Base-by-base conservation (phyloP, 2,113 vertebrate genomes). In the Cinclus cinclus region DNA sequence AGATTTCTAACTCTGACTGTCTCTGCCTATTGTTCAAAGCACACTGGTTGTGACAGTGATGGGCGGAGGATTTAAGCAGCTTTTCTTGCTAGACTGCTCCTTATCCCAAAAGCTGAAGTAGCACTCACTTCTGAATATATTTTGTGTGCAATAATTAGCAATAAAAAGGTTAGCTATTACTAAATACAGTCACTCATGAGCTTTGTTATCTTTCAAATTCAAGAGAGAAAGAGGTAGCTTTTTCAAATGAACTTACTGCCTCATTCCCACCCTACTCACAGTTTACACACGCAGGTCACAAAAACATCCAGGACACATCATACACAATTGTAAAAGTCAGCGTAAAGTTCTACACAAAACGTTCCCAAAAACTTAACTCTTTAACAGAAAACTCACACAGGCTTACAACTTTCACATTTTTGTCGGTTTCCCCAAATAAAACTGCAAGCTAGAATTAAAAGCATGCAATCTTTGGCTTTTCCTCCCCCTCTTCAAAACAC, bases 1-100 rank as follows among this genome's bases (percentile, higher is more conserved):
- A 83, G 64, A 94, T 81, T 90, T 86, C 52, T 63, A 81, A 53
- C 88, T 71, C 93, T 35, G 76, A 79, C 81, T 23, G 60, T 68
- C 79, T 95, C 73, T 88, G 68, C 27, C 83, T 67, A 44, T 67
- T 83, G 86, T 89, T 94, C 76, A 78, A 89, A 94, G 91, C 41
- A 50, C 80, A 28, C 52, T 3, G 15, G 42, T 74, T 95, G 88
- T 89, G 94, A 90, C 83, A 93, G 68, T 27, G 64, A 62, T 96
- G 96, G 96, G 95, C 2, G 91, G 95, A 95, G 92, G 91, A 83
- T 71, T 92, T 77, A 92, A 92, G 96, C 6, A 3, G 94, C 93
- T 96, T 95, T 97, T 97, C 95, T 94, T 90, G 96, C 94, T 95
- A 87, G 92, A 92, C 96, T 91, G 86, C 96, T 96, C 93, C 62